Conservation (phyloP, 2,888 invertebrate genomes). For the Cephus nigrinus region DNA sequence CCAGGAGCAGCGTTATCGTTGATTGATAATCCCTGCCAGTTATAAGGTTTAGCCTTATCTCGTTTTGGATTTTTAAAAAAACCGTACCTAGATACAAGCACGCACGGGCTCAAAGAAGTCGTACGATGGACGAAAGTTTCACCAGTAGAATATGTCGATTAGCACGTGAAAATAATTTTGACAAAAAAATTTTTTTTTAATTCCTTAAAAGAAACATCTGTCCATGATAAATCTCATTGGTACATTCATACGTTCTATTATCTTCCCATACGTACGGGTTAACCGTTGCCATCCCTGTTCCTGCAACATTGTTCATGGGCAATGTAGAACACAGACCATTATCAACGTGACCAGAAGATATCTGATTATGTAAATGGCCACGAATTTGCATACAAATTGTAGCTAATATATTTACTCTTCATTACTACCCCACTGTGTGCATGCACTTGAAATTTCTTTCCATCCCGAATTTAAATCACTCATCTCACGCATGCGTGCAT, state of each 20-base stretch:
- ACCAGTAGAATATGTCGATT: not conserved
- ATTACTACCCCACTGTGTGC: not conserved
- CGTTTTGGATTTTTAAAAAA: not conserved
- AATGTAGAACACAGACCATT: constrained; percentile 12
- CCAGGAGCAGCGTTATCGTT: not conserved
- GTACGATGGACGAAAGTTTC: not conserved
- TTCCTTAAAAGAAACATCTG: not conserved
- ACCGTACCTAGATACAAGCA: not conserved
- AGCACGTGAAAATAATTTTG: not conserved
- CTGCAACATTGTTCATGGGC: not conserved
- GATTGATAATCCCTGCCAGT: not conserved
- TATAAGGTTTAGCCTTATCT: not conserved
- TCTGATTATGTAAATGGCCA: constrained; percentile 22
- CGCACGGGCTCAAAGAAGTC: not conserved
- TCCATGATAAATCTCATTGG: not conserved
- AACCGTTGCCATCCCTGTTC: not conserved
- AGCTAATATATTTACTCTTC: constrained; percentile 21
- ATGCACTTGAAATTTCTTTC: not conserved
- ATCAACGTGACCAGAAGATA: constrained; percentile 19
- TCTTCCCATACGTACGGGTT: not conserved
- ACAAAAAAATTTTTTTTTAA: not conserved
- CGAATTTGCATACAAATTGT: constrained; percentile 23
- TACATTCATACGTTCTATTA: not conserved
- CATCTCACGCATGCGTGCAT: not conserved
- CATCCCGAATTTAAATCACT: constrained; percentile 4